Base-by-base conservation (phyloP, 1,140 invertebrate genomes). In the Physella acuta region DNA sequence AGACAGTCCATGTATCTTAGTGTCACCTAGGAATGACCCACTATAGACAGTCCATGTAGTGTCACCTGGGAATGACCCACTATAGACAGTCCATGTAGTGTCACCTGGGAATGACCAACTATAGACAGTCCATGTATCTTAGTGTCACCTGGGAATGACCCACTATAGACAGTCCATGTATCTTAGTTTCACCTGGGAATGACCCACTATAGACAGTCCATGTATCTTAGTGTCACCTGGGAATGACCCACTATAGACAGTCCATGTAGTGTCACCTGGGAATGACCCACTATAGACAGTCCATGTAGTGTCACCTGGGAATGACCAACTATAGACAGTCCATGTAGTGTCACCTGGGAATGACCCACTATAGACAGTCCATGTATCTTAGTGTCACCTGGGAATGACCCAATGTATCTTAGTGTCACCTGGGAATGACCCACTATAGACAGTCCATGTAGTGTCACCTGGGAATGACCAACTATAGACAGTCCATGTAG, bases 141-240 rank as follows among this genome's bases (percentile, higher is more conserved):
- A 30, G 80, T 70, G 26, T 55, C 81, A 52, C 69, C 73, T 39
- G 31, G 20, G 0, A 39, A 73, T 55, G 81, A 84, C 62, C 79
- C 80, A 2, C 82, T 81, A 81, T 59, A 39, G 51, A 66, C 20
- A 20, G n/a, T n/a, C n/a, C n/a, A n/a, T n/a, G n/a, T n/a, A n/a
- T n/a, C n/a, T n/a, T 11, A 20, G 39, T 44, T 20, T 44, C 8
- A 44, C 39, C 20, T 44, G 8, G 20, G 20, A 44, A 20, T 11
- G 8, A 44, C 8, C 20, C 8, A 11, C 20, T 44, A 44, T 44
- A 11, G 39, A 11, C 8, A 44, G 39, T 44, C 39, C 20, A 11
- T 44, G 39, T n/a, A n/a, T n/a, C n/a, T n/a, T 44, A 20, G 20
- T 11, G 8, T 44, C 20, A 44, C 39, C 8, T 8, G 20, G 8